phyloP scores from a whole-genome alignment of 2,888 invertebrate species.

The Rhaphigaster nebulosa region DNA sequence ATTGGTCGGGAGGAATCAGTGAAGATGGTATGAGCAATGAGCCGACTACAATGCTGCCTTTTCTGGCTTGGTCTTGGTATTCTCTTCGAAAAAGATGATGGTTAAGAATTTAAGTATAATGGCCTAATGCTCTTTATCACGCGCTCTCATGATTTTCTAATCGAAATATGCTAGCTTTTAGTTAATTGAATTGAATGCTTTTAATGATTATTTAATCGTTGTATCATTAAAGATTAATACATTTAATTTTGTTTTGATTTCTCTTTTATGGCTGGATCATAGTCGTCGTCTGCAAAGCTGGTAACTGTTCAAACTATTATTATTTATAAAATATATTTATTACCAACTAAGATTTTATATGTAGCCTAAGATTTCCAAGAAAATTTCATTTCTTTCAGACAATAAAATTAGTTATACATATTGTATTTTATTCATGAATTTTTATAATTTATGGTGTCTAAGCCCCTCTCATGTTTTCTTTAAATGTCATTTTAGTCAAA shows the following conservation, averaged over 20 bases:
- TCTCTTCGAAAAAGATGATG: neutral
- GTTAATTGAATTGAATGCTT: neutral
- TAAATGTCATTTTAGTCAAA: too few relatives aligned
- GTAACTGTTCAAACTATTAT: neutral
- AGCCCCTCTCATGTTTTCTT: too few relatives aligned
- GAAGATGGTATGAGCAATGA: neutral
- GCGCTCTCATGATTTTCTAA: neutral
- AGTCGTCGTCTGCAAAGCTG: neutral
- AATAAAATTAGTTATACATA: too few relatives aligned
- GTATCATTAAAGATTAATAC: neutral
- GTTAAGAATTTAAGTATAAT: neutral
- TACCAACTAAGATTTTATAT: neutral
- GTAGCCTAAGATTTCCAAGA: too few relatives aligned
- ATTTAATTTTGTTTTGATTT: constrained; percentile 13
- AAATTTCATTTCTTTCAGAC: too few relatives aligned
- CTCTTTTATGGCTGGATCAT: constrained; percentile 16
- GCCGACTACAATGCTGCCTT: neutral
- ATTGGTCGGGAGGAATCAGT: neutral
- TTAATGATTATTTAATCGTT: neutral
- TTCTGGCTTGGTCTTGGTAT: neutral
- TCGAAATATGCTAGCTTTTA: neutral
- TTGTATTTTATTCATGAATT: too few relatives aligned
- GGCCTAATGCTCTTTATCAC: neutral
- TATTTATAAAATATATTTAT: neutral
- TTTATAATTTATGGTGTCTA: too few relatives aligned